phyloP scores from a whole-genome alignment of 2,113 vertebrate genomes.

The Eclectus roratus region DNA sequence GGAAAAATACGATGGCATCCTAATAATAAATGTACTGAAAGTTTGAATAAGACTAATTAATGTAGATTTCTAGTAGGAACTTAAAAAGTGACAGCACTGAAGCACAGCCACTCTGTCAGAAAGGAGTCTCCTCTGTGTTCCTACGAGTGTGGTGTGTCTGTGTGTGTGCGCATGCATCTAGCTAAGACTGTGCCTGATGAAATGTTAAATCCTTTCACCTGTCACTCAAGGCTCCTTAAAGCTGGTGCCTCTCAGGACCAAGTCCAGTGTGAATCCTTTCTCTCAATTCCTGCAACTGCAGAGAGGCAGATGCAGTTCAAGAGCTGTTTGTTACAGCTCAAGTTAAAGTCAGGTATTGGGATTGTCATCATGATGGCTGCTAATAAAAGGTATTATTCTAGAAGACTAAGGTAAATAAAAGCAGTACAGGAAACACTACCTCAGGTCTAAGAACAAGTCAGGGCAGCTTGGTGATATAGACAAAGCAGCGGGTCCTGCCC shows the following conservation, averaged over 20 bases:
- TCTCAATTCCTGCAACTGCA: not conserved
- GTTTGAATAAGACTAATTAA: not conserved
- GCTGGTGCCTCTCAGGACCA: not conserved
- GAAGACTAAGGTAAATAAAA: not conserved
- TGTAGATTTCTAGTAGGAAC: not conserved
- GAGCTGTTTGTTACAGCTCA: not conserved
- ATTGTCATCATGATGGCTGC: not conserved
- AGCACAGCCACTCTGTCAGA: not conserved
- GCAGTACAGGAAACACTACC: not conserved
- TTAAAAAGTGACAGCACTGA: not conserved
- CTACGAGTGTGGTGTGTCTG: too few species aligned
- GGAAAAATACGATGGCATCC: not conserved
- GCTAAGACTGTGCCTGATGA: not conserved
- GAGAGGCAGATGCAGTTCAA: not conserved
- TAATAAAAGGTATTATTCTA: not conserved
- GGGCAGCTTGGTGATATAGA: not conserved
- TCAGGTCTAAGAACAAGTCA: not conserved
- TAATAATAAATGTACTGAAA: not conserved
- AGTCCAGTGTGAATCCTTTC: not conserved
- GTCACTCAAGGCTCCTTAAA: not conserved
- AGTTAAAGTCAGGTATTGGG: not conserved
- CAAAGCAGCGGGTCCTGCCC: not conserved
- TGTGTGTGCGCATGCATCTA: not conserved
- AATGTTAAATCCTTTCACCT: not conserved
- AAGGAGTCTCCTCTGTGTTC: accelerated